Conservation (phyloP, 2,888 invertebrate genomes). For the Leptinotarsa tumamoca region DNA sequence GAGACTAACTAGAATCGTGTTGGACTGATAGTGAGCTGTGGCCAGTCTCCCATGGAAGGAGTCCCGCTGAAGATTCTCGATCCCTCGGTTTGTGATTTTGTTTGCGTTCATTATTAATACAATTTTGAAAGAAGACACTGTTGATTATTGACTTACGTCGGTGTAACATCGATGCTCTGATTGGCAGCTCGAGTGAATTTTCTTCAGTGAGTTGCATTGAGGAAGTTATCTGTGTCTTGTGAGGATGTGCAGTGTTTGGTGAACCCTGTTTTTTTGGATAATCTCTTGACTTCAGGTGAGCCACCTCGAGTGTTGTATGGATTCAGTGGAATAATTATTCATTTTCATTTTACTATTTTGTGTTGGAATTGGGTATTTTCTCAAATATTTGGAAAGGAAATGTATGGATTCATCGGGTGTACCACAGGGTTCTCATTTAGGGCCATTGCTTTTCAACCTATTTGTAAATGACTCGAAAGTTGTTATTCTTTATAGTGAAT, state of each 20-base stretch:
- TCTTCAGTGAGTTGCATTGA: background rate
- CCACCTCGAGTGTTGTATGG: background rate
- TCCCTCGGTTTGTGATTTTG: constrained; percentile 14
- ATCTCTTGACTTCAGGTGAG: background rate
- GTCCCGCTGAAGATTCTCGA: constrained; percentile 7
- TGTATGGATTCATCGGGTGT: too few species aligned
- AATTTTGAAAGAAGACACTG: constrained; percentile 25
- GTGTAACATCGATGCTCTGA: constrained; percentile 31
- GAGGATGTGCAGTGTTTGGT: constrained; percentile 16
- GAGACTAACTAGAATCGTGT: constrained; percentile 32
- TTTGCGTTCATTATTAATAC: constrained; percentile 28
- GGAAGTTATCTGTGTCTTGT: background rate
- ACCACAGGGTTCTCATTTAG: too few species aligned
- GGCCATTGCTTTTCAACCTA: too few species aligned
- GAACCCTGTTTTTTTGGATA: constrained; percentile 1
- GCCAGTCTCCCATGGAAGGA: constrained; percentile 34
- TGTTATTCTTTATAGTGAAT: too few species aligned
- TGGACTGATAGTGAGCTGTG: constrained; percentile 23
- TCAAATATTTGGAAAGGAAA: too few species aligned
- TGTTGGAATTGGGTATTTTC: too few species aligned
- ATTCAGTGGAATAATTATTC: background rate
- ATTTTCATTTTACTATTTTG: too few species aligned
- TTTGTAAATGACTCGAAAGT: too few species aligned
- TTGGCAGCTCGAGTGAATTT: constrained; percentile 28
- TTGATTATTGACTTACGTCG: constrained; percentile 39